These are phyloP conservation scores for Diarsia dahlii DNA, from an alignment of 2,888 invertebrate genomes.

Conservation along the genomic window DNA sequence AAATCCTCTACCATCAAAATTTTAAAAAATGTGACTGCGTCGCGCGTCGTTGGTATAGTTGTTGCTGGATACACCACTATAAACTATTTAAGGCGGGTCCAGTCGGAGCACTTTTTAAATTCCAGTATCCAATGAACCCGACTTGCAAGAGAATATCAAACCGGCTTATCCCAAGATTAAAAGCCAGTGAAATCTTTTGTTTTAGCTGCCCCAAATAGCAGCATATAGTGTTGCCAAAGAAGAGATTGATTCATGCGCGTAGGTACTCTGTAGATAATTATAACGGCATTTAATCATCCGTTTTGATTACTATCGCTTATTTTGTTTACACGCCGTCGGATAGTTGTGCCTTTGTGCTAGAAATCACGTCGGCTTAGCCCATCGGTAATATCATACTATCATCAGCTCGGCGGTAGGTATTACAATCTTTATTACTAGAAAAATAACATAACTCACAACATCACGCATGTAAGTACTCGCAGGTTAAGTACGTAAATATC, in stretches of 20 bases:
- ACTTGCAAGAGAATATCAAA: not conserved
- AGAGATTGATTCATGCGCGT: constrained; percentile 26
- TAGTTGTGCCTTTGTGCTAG: not conserved
- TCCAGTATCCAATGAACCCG: not conserved
- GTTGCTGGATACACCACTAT: not conserved
- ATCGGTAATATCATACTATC: too few species aligned
- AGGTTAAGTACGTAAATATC: too few species aligned
- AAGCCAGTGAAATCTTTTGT: constrained; percentile 31
- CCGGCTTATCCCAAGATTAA: not conserved
- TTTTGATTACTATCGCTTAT: constrained; percentile 20
- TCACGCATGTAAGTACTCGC: too few species aligned
- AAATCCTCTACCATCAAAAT: too few species aligned
- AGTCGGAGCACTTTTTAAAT: too few species aligned
- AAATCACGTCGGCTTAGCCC: not conserved
- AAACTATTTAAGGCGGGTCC: not conserved
- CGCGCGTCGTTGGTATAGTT: too few species aligned
- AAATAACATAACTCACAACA: too few species aligned
- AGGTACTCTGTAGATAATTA: constrained; percentile 32
- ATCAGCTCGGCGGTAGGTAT: too few species aligned
- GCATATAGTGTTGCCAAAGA: constrained; percentile 47
- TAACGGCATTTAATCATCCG: constrained; percentile 3
- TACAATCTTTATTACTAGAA: too few species aligned
- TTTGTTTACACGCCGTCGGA: not conserved
- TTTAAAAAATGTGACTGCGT: too few species aligned
- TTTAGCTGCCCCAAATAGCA: constrained; percentile 48